Evolutionary conservation across 2,888 invertebrate species (phyloP), one percentile per base, ranked within the genome.

Genomic region (Ophion ellenae): DNA sequence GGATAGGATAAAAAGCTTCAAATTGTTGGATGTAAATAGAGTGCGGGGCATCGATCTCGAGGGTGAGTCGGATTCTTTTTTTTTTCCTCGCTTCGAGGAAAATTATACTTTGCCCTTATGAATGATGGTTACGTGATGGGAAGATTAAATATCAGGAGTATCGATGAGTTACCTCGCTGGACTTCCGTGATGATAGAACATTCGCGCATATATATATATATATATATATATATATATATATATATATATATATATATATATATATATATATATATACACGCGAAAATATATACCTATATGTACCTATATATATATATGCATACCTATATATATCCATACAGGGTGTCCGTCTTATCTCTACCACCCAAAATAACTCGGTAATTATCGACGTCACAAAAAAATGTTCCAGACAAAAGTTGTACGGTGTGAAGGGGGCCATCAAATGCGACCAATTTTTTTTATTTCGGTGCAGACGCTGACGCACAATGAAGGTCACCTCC

Each of bases 71-170:
- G 4, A 71, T 77, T 66, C 17, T 20, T 64, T n/a, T 53, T 40
- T 47, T 76, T 81, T 81, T 20, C 53, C 77, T 67, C 40, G 47
- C 24, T 77, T 73, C 76, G 73, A 69, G 40, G 70, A 71, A 81
- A 86, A 86, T 86, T 57, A 86, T 77, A 74, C 74, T 81, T 74
- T 81, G 64, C 66, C 40, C 45, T 57, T 24, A 36, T 61, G 64
- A 70, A 45, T 32, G 45, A 80, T 83, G 76, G 73, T 86, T 86
- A 86, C 85, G 85, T 83, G 85, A 86, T 80, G 80, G 67, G 85
- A 63, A 74, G 77, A 83, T 83, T 77, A 76, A 83, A 86, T 81
- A 64, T 61, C 67, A 66, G 47, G 66, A 67, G 71, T 76, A 59
- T 67, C 74, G 84, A 77, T 76, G 77, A 83, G 80, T 74, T 77